A percentile compares a stretch with the other conserved stretches of the same genome.
Conservation (phyloP, 2,113 vertebrate genomes). For the Rhodinocichla rosea region DNA sequence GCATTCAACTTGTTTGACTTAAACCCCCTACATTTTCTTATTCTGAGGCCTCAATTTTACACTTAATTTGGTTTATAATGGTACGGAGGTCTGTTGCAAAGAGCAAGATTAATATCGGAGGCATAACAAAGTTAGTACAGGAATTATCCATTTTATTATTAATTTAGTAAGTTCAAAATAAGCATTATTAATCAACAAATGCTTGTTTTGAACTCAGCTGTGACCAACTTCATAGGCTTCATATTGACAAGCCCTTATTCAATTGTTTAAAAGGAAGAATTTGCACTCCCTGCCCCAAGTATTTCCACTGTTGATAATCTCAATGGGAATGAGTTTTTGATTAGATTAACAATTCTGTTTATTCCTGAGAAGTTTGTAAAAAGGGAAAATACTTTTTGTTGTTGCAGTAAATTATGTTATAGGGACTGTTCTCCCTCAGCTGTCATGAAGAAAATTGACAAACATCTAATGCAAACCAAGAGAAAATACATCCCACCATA, state of each 20-base stretch:
- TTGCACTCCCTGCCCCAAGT: rapidly evolving
- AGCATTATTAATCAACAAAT: not conserved
- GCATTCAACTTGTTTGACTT: not conserved
- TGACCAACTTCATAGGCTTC: not conserved
- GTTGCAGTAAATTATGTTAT: not conserved
- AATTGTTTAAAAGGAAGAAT: not conserved
- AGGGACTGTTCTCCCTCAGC: not conserved
- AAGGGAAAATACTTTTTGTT: not conserved
- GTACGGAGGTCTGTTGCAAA: not conserved
- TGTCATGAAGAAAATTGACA: not conserved
- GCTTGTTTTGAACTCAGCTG: not conserved
- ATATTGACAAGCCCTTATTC: not conserved
- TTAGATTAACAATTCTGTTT: not conserved
- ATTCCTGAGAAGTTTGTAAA: not conserved
- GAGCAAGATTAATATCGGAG: not conserved
- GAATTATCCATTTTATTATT: not conserved
- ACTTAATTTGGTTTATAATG: not conserved
- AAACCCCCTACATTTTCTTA: not conserved
- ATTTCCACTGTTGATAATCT: not conserved
- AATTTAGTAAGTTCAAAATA: not conserved
- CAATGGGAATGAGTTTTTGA: not conserved
- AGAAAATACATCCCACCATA: not conserved
- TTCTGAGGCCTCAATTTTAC: not conserved
- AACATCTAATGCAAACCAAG: not conserved
- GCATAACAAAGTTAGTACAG: not conserved